These are phyloP conservation scores for Tinamus guttatus DNA, from an alignment of 2,113 vertebrate species.

Conservation along the genomic window DNA sequence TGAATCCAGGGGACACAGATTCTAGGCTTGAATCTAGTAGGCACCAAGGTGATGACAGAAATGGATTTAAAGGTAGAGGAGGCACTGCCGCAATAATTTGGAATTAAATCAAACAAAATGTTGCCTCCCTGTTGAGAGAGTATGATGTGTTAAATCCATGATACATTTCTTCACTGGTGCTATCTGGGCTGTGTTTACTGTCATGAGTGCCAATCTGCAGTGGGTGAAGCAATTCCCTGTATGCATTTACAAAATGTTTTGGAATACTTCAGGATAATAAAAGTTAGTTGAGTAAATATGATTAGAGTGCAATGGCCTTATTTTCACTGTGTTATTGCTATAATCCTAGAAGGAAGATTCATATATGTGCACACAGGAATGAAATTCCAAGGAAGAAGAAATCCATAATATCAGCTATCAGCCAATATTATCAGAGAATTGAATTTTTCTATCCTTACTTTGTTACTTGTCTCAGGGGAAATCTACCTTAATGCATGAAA, in stretches of 20 bases:
- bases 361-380: neutral
- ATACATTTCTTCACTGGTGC: neutral
- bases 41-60: neutral
- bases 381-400: conserved; percentile 4
- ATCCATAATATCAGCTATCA: neutral
- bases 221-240: conserved; percentile 37
- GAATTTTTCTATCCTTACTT: neutral
- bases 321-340: neutral
- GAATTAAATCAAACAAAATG: conserved; percentile 16
- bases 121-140: neutral
- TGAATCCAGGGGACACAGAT: no score
- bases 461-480: neutral
- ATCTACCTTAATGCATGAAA: neutral
- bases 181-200: neutral
- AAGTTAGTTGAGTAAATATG: neutral
- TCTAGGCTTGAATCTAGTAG: neutral
- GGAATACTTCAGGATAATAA: neutral
- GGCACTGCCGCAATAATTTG: neutral
- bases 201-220: neutral
- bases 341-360: conserved; percentile 6
- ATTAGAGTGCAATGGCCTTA: neutral
- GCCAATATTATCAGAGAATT: neutral
- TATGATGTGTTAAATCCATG: neutral
- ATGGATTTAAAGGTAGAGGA: neutral
- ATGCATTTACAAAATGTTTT: neutral